These are phyloP conservation scores for Cassiopea xamachana DNA, from an alignment of 30 jellyfish, hydroid and myxozoan genomes.

Conservation along the genomic window DNA sequence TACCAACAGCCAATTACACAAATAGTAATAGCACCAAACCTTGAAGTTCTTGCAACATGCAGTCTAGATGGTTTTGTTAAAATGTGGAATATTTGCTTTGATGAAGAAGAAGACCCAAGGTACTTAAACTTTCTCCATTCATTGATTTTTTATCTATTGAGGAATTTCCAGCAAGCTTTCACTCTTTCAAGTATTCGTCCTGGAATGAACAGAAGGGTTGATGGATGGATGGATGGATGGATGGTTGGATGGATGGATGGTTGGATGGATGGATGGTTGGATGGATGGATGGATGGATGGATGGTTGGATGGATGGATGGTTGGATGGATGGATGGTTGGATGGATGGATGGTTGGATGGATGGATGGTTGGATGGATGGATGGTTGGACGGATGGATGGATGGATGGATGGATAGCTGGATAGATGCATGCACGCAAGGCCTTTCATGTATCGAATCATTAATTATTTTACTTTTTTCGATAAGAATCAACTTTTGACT, in stretches of 20 bases:
- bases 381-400: neutral
- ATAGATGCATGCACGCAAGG: neutral
- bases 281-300: neutral
- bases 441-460: neutral
- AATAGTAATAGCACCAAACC: conserved; percentile 90
- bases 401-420: neutral
- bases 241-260: neutral
- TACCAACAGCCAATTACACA: conserved; percentile 81
- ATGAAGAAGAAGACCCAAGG: conserved; percentile 72
- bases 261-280: neutral
- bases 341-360: neutral
- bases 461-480: neutral
- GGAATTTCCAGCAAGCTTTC: neutral
- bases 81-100: conserved; percentile 86
- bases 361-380: neutral
- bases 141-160: neutral
- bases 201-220: neutral
- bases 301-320: neutral
- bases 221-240: neutral
- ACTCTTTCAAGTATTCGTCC: neutral
- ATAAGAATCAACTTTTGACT: neutral
- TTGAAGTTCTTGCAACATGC: conserved; percentile 89
- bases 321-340: neutral
- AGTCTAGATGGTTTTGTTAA: conserved; percentile 93
- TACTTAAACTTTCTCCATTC: neutral